These are phyloP conservation scores for Perca flavescens DNA, from an alignment of 2,113 vertebrate species.

Conservation along the genomic window DNA sequence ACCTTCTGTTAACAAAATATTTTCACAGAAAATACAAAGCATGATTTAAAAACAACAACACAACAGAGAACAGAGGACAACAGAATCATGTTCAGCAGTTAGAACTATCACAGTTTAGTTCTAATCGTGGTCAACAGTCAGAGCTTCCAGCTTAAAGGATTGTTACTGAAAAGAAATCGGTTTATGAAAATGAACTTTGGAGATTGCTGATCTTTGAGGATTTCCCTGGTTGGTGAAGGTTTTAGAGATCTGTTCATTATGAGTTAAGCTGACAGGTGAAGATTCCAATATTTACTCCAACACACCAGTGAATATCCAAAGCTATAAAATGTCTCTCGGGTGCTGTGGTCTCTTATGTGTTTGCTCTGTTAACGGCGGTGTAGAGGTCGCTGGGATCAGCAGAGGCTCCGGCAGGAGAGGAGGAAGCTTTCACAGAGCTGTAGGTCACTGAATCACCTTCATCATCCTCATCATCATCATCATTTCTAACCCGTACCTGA, in stretches of 20 bases:
- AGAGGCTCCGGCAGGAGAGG: neutral
- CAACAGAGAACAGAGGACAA: too few relatives aligned
- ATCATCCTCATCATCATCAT: neutral
- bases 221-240: too few relatives aligned
- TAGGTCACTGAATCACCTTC: constrained; percentile 33
- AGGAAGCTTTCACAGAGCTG: constrained; percentile 21
- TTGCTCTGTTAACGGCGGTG: neutral
- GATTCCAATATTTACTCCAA: neutral
- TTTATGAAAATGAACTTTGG: too few relatives aligned
- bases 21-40: too few relatives aligned
- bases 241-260: neutral
- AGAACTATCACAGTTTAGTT: too few relatives aligned
- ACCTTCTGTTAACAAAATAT: too few relatives aligned
- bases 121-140: too few relatives aligned
- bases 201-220: too few relatives aligned
- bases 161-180: too few relatives aligned
- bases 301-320: neutral
- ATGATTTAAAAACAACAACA: too few relatives aligned
- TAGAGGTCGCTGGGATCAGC: constrained; percentile 23
- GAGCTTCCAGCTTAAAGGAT: too few relatives aligned
- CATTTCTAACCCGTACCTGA: neutral
- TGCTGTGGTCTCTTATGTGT: neutral
- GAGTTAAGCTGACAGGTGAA: neutral
- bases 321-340: neutral
- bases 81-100: too few relatives aligned